A percentile compares a stretch with the other conserved stretches of the same genome.
These are phyloP conservation scores for Urocynchramus pylzowi DNA, from an alignment of 2,113 vertebrate genomes.

Conservation along the genomic window DNA sequence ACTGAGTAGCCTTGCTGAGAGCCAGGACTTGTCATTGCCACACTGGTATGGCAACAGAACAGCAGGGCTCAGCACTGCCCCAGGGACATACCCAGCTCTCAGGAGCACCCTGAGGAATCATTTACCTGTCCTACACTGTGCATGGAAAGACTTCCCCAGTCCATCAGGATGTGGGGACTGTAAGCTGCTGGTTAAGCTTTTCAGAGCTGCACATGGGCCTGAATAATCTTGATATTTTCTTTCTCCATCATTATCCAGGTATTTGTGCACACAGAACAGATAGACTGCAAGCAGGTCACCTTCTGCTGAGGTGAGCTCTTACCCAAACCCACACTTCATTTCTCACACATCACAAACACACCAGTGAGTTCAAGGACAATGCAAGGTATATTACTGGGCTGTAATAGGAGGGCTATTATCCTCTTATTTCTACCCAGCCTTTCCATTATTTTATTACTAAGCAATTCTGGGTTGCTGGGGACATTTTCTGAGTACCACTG, in stretches of 20 bases:
- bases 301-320: background rate
- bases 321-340: background rate
- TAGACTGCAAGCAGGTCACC: background rate
- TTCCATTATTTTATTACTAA: conserved; percentile 60
- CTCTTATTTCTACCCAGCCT: conserved; percentile 39
- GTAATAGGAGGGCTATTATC: conserved; percentile 46
- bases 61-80: background rate
- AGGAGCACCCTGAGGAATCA: background rate
- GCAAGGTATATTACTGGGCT: conserved; percentile 13
- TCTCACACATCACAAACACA: background rate
- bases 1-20: background rate
- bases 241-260: background rate
- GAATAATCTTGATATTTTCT: background rate
- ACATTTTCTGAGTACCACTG: conserved; percentile 31
- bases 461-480: conserved; percentile 13
- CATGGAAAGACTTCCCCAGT: background rate
- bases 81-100: background rate
- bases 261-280: background rate
- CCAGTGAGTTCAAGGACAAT: conserved; percentile 47
- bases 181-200: background rate
- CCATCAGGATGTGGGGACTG: background rate
- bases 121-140: background rate
- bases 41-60: rapidly evolving
- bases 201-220: background rate
- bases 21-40: background rate